Percentiles rank a stretch among this genome's conserved stretches.
Evolutionary conservation across 2,113 vertebrate genomes (phyloP).

Genomic region (Coregonus clupeaformis): DNA sequence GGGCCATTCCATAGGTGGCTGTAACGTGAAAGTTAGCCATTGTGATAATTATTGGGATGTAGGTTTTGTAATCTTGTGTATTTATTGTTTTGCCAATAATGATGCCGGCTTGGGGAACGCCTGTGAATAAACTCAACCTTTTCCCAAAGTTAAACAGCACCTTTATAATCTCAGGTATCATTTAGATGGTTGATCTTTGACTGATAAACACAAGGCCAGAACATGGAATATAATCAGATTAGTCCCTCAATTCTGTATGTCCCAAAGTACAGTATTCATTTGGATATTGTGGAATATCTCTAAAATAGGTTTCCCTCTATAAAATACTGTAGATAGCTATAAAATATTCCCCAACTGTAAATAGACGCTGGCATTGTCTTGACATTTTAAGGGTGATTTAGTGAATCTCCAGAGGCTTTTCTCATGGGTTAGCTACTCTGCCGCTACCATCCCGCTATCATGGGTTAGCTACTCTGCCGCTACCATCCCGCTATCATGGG

Average conservation of each 20-base stretch:
- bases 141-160: background rate
- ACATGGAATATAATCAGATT: background rate
- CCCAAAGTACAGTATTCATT: background rate
- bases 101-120: background rate
- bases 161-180: background rate
- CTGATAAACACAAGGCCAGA: slow-evolving; percentile 20
- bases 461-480: no score
- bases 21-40: background rate
- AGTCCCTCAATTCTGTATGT: no score
- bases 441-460: no score
- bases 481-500: no score
- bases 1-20: slow-evolving; percentile 13
- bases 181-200: background rate
- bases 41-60: slow-evolving; percentile 14
- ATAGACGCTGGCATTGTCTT: no score
- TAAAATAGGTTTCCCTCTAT: no score
- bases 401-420: no score
- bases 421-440: no score
- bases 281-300: background rate
- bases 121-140: background rate
- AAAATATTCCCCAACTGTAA: no score
- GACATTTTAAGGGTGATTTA: no score
- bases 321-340: no score
- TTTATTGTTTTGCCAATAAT: slow-evolving; percentile 27
- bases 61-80: slow-evolving; percentile 22